Evolutionary conservation across 2,888 invertebrate species (phyloP), one percentile per base, ranked within the genome.

Genomic region (Griposia aprilina): DNA sequence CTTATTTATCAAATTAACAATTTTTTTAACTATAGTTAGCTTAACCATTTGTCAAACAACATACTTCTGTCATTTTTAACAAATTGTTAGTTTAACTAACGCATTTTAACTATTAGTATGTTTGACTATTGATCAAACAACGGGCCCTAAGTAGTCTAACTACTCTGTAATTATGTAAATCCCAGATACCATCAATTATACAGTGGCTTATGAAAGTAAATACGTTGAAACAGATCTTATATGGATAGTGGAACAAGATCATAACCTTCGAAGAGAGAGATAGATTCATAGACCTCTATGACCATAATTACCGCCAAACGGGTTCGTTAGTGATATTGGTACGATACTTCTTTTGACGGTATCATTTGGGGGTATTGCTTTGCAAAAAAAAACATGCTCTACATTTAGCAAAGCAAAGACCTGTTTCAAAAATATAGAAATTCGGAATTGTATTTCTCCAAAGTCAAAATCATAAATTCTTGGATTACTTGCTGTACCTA

Each of bases 181-280:
- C 57, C 48, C 30, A 69, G 45, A 50, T 62, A 30, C 23, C 45
- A 30, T 30, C 50, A 74, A 79, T 78, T 70, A 79, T 50, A 73
- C 50, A 45, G 65, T 57, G 48, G 74, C 52, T 62, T 55, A 13
- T 48, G 50, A 57, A 82, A 70, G 66, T 74, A 71, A 80, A 80
- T 74, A 80, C 36, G 41, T 71, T 59, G 52, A n/a, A 59, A 55
- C 65, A 67, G n/a, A 65, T 78, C 82, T 41, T 84, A 36, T 57
- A 78, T 41, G 76, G 50, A 65, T 76, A 81, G 63, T 76, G 65
- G 76, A 81, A 72, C 81, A 78, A 86, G 81, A 84, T 57, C 75
- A 63, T 76, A 68, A 67, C 84, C 84, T 80, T 80, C 83, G 8
- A 62, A 63, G 60, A 69, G 41, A 41, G 41, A 41, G 41, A 2